phyloP scores from a whole-genome alignment of 2,797 vertebrate genomes.

The Tokudaia tokunoshimensis region DNA sequence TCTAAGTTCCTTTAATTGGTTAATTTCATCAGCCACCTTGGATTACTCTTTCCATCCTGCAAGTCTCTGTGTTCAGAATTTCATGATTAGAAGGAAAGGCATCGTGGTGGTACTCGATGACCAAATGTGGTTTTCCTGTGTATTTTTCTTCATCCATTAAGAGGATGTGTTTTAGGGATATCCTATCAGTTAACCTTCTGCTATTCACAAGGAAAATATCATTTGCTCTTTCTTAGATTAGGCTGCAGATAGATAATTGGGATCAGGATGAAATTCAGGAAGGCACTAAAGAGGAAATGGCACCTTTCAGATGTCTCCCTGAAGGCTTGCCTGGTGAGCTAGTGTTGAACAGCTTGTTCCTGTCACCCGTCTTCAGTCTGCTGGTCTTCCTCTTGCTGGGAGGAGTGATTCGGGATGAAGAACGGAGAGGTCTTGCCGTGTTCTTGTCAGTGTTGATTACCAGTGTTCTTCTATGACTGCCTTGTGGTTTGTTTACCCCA shows the following conservation, averaged over 20 bases:
- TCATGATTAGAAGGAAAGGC: constrained; percentile 46
- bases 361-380: background rate
- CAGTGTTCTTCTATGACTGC: background rate
- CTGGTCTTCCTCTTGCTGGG: background rate
- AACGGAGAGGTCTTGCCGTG: background rate
- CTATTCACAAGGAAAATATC: background rate
- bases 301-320: background rate
- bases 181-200: background rate
- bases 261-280: background rate
- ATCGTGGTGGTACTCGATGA: background rate
- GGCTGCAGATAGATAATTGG: background rate
- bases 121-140: background rate
- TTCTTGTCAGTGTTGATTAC: background rate
- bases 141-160: background rate
- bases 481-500: background rate
- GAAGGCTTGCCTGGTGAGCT: background rate
- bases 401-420: background rate
- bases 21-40: constrained; percentile 40
- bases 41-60: background rate
- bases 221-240: constrained; percentile 4
- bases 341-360: background rate
- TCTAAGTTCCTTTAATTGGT: constrained; percentile 20
- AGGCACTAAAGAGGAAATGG: background rate
- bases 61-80: constrained; percentile 58
- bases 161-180: background rate